Conservation (phyloP, 2,888 invertebrate genomes). For the Ommatoiulus sabulosus region DNA sequence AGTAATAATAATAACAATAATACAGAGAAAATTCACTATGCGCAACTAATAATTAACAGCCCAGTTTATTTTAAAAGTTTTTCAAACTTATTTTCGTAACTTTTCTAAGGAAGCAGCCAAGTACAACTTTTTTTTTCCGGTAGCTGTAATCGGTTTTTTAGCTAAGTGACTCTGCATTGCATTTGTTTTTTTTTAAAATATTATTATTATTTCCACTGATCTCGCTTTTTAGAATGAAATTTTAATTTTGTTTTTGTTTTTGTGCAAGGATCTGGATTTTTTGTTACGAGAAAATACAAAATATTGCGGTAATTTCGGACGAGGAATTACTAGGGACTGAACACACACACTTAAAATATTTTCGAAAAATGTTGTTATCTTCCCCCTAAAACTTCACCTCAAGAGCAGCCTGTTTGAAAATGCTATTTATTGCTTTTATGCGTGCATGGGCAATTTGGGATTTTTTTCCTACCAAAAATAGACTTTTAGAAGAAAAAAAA, state of each 20-base stretch:
- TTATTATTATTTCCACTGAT: conserved; percentile 28
- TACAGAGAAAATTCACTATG: background rate
- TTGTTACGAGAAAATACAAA: background rate
- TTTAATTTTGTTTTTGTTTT: background rate
- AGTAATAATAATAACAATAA: background rate
- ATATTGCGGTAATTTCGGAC: background rate
- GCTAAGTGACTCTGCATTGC: conserved; percentile 23
- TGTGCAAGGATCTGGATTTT: background rate
- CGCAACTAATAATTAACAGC: background rate
- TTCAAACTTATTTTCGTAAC: background rate
- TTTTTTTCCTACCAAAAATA: background rate
- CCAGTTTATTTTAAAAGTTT: background rate
- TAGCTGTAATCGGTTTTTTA: conserved; percentile 28
- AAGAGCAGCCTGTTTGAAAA: background rate
- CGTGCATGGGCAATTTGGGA: background rate
- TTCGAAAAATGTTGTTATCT: background rate
- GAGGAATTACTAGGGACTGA: conserved; percentile 21
- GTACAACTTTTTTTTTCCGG: conserved; percentile 25
- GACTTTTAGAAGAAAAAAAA: too few relatives aligned
- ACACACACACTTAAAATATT: background rate
- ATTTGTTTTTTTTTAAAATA: conserved; percentile 1
- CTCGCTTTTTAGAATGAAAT: conserved; percentile 28
- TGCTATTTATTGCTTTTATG: background rate
- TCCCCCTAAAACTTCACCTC: background rate
- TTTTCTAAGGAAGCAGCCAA: background rate